Conservation (phyloP, 2,797 vertebrate species). For the Buceros bicornis region DNA sequence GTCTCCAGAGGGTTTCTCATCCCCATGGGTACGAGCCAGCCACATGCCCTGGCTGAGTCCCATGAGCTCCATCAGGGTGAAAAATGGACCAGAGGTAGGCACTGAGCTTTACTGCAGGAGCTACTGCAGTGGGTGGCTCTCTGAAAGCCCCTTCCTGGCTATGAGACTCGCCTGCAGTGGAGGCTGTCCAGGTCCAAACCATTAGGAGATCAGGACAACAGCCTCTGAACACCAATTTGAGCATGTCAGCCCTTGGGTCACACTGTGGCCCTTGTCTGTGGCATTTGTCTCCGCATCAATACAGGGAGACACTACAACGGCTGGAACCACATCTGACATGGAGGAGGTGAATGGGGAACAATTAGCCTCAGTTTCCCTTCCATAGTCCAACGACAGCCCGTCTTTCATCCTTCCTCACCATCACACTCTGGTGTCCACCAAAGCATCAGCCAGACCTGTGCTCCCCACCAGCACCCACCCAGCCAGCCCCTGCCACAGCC, state of each 20-base stretch:
- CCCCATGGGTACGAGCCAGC: background rate
- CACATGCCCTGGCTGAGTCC: background rate
- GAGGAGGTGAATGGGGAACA: background rate
- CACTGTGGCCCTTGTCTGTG: background rate
- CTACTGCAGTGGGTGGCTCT: background rate
- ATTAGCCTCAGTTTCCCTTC: background rate
- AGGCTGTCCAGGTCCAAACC: background rate
- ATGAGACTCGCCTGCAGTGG: background rate
- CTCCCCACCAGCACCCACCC: no score
- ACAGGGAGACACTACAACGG: background rate
- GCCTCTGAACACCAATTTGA: background rate
- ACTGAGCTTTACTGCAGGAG: background rate
- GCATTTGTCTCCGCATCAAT: background rate
- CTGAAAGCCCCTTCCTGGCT: background rate
- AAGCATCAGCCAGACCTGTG: background rate
- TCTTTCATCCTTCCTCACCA: background rate
- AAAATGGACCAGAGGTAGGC: background rate
- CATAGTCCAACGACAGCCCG: background rate
- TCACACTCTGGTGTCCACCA: background rate
- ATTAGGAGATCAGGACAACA: background rate
- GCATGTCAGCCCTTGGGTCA: background rate
- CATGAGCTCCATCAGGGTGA: background rate
- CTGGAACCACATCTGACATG: background rate
- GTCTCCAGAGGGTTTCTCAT: background rate
- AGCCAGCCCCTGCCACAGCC: background rate